phyloP scores from a whole-genome alignment of 2,797 vertebrate genomes.

The Poeciliopsis infans region DNA sequence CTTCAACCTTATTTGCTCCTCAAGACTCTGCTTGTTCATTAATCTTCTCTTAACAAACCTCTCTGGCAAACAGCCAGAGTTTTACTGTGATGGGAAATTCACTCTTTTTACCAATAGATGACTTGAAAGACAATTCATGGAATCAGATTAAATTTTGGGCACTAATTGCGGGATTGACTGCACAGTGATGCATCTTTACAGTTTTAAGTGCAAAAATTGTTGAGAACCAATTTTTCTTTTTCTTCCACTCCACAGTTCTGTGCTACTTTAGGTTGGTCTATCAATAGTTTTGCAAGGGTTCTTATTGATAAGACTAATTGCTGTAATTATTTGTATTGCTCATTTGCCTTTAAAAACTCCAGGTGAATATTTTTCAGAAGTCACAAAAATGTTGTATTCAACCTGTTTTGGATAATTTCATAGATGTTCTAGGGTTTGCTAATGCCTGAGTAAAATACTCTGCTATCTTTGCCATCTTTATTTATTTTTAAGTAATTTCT shows the following conservation, averaged over 20 bases:
- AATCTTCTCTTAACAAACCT: not conserved
- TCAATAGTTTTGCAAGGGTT: not conserved
- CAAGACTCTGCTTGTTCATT: not conserved
- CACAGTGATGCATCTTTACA: not conserved
- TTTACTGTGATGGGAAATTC: not conserved
- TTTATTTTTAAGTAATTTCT: not conserved
- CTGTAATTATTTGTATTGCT: not conserved
- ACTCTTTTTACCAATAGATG: not conserved
- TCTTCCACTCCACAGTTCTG: not conserved
- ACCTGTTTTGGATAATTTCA: not conserved
- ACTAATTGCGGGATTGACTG: not conserved
- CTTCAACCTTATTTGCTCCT: not conserved
- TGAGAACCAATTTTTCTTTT: not conserved
- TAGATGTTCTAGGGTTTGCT: not conserved
- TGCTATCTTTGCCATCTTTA: not conserved
- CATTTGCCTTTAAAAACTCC: not conserved
- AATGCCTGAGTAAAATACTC: not conserved
- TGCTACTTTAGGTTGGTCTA: not conserved
- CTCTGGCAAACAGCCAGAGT: not conserved
- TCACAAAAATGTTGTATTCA: not conserved
- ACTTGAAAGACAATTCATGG: not conserved
- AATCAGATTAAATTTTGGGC: not conserved
- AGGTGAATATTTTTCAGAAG: not conserved
- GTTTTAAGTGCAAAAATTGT: not conserved
- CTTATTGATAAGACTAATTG: not conserved